These are phyloP conservation scores for Chaetodon trifascialis DNA, from an alignment of 2,113 vertebrate genomes.

Conservation along the genomic window DNA sequence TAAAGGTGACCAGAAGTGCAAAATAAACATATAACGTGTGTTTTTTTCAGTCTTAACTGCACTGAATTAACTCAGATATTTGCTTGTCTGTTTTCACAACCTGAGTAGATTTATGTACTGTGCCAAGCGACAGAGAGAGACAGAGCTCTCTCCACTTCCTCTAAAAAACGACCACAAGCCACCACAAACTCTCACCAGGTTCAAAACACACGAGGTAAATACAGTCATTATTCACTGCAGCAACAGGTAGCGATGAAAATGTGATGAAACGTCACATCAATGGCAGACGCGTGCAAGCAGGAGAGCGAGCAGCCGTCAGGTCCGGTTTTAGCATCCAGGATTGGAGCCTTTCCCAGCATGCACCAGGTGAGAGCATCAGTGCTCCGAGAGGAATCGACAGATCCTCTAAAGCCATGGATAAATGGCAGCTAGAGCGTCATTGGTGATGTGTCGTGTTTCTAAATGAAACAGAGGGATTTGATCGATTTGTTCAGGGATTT, in stretches of 20 bases:
- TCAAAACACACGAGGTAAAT: constrained; percentile 15
- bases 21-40: neutral
- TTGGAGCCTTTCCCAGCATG: neutral
- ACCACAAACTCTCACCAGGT: constrained; percentile 41
- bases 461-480: neutral
- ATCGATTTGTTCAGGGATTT: neutral
- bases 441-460: neutral
- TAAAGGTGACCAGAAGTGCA: neutral
- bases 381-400: neutral
- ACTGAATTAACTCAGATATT: no score
- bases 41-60: no score
- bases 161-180: constrained; percentile 27
- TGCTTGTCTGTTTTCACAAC: neutral
- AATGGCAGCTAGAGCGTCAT: neutral
- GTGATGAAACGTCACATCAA: constrained; percentile 17
- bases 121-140: neutral
- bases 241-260: constrained; percentile 21
- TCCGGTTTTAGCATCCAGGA: neutral
- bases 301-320: neutral
- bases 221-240: constrained; percentile 4
- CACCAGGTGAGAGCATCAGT: neutral
- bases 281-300: neutral
- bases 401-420: neutral
- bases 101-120: neutral
- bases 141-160: constrained; percentile 39